A percentile compares a stretch with the other conserved stretches of the same genome.
Conservation (phyloP, 2,797 vertebrate species). For the Australoheros facetus region DNA sequence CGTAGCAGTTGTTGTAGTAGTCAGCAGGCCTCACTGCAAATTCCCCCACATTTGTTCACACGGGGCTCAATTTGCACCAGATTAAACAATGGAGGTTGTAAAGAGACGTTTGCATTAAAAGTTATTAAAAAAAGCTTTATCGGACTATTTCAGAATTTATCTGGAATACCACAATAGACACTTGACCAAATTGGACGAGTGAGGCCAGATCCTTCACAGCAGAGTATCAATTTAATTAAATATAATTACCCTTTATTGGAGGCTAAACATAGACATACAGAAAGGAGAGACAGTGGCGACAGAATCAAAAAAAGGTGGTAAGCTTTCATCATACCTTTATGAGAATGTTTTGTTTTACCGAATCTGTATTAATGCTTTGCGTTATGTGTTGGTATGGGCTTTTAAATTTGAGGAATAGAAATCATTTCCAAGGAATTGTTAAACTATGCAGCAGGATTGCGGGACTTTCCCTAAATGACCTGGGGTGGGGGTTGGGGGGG, state of each 20-base stretch:
- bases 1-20: slow-evolving; percentile 56
- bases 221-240: slow-evolving; percentile 15
- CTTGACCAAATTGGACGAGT: background rate
- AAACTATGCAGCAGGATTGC: no score
- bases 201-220: background rate
- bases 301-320: background rate
- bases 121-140: background rate
- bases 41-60: slow-evolving; percentile 73
- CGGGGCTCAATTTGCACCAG: slow-evolving; percentile 59
- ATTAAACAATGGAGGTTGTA: slow-evolving; percentile 46
- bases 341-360: no score
- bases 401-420: no score
- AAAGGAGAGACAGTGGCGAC: background rate
- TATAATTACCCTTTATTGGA: background rate
- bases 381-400: no score
- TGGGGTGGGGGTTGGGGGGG: no score
- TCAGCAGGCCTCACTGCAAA: slow-evolving; percentile 69
- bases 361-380: no score
- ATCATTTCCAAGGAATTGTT: no score
- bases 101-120: background rate
- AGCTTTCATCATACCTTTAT: no score
- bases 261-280: background rate
- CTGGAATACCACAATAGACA: background rate
- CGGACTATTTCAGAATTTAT: background rate
- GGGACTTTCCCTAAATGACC: no score